Evolutionary conservation across 1,140 invertebrate species (phyloP).

Genomic region (Octopus sinensis): DNA sequence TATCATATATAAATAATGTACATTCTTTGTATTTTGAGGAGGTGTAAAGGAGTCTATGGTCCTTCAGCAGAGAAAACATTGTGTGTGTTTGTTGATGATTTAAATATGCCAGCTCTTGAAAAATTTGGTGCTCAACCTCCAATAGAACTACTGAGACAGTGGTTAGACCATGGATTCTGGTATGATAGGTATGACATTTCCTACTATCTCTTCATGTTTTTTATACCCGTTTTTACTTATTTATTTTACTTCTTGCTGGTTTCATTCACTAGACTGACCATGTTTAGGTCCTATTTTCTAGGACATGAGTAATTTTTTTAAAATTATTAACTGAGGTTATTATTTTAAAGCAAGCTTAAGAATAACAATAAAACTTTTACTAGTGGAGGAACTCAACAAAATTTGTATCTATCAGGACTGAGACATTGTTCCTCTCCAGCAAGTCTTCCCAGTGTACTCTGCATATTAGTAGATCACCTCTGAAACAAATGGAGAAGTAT

Average conservation of each 20-base stretch:
- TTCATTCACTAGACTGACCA: background rate
- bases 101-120: conserved; percentile 59
- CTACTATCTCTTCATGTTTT: background rate
- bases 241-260: background rate
- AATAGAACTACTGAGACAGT: conserved; percentile 56
- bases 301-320: too few relatives aligned
- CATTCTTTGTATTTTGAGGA: conserved; percentile 32
- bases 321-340: too few relatives aligned
- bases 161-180: conserved; percentile 57
- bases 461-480: too few relatives aligned
- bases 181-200: conserved; percentile 49
- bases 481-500: too few relatives aligned
- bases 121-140: conserved; percentile 57
- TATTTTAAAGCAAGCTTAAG: too few relatives aligned
- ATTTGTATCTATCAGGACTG: too few relatives aligned
- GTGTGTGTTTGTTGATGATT: conserved; percentile 57
- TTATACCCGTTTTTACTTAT: background rate
- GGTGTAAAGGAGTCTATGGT: conserved; percentile 53
- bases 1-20: background rate
- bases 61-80: conserved; percentile 49
- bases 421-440: too few relatives aligned
- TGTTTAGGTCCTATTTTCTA: too few relatives aligned
- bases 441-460: too few relatives aligned
- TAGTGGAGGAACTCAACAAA: too few relatives aligned
- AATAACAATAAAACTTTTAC: too few relatives aligned